Conservation (phyloP, 2,888 invertebrate species). For the Limenitis camilla region DNA sequence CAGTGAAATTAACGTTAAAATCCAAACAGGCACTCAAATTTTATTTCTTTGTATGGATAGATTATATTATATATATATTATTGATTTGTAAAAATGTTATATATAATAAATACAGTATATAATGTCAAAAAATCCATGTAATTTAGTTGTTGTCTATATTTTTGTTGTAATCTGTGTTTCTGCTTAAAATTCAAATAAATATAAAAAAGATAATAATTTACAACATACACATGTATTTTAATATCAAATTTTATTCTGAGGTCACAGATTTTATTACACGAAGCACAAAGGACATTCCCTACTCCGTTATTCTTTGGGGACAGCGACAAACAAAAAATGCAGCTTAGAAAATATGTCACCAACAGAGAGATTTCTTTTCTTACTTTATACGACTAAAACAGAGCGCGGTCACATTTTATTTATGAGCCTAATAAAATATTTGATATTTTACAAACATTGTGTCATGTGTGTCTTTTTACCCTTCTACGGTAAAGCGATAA, state of each 20-base stretch:
- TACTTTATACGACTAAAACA: constrained; percentile 10
- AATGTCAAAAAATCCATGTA: too few relatives aligned
- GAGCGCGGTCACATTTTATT: constrained; percentile 3
- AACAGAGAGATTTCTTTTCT: constrained; percentile 16
- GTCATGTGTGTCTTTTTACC: neutral
- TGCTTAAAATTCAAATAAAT: neutral
- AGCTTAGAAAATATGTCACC: constrained; percentile 18
- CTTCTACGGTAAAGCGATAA: too few relatives aligned
- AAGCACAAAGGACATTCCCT: constrained; percentile 46
- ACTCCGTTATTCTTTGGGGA: constrained; percentile 37
- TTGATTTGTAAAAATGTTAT: too few relatives aligned
- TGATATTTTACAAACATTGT: neutral
- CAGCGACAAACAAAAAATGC: constrained; percentile 30
- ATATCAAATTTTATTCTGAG: neutral
- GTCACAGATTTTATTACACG: constrained; percentile 57
- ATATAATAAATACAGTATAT: too few relatives aligned
- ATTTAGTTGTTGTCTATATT: too few relatives aligned
- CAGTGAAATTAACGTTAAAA: too few relatives aligned
- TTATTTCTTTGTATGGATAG: too few relatives aligned
- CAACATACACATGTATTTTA: neutral
- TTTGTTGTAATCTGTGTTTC: too few relatives aligned
- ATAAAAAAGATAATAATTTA: neutral
- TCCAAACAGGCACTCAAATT: too few relatives aligned
- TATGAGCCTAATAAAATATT: neutral
- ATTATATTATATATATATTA: too few relatives aligned